Percentiles rank a stretch among this genome's conserved stretches.
phyloP scores from a whole-genome alignment of 2,888 invertebrate species.

The Thereva nobilitata region DNA sequence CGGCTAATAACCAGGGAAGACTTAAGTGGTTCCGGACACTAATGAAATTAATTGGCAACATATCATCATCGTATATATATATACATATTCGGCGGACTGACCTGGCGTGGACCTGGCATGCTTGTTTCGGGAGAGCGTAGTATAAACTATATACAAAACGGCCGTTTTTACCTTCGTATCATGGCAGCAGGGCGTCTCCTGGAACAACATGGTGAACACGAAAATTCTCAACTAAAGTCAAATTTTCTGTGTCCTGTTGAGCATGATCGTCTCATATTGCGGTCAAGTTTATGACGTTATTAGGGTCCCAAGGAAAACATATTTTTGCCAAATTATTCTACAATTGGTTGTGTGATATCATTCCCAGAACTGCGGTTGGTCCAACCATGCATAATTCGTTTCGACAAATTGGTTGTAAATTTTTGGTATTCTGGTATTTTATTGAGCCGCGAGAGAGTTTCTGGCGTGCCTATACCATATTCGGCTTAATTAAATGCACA shows the following conservation, averaged over 20 bases:
- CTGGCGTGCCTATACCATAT: too few relatives aligned
- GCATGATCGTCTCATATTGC: conserved; percentile 9
- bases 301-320: conserved; percentile 22
- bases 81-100: conserved; percentile 12
- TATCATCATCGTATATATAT: conserved; percentile 17
- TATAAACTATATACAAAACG: neutral
- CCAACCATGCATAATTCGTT: neutral
- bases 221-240: conserved; percentile 19
- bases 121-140: neutral
- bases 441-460: too few relatives aligned
- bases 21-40: neutral
- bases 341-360: conserved; percentile 4
- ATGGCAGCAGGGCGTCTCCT: neutral
- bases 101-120: neutral
- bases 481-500: too few relatives aligned
- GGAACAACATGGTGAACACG: neutral
- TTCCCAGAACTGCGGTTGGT: conserved; percentile 1
- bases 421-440: too few relatives aligned
- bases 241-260: conserved; percentile 25
- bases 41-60: conserved; percentile 25
- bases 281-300: conserved; percentile 26
- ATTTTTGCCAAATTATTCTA: conserved; percentile 30
- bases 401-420: too few relatives aligned
- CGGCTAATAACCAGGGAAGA: too few relatives aligned
- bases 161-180: neutral